A percentile compares a stretch with the other conserved stretches of the same genome.
Evolutionary conservation across 1,140 invertebrate species (phyloP).

Genomic region (Temnothorax curvispinosus): DNA sequence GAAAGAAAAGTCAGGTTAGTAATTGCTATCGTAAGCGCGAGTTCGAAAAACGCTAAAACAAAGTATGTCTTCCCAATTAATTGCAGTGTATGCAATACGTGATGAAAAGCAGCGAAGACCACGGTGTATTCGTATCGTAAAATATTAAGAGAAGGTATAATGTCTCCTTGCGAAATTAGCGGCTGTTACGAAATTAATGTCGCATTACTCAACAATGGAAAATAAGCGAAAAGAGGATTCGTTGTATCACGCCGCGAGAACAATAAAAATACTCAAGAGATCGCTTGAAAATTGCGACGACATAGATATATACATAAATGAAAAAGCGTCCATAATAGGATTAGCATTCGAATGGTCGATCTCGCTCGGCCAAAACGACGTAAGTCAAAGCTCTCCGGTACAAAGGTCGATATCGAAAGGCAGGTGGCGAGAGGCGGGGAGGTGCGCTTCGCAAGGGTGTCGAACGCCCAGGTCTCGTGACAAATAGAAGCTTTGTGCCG

Average conservation of each 20-base stretch:
- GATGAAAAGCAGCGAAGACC: not conserved
- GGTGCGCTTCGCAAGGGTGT: conserved; percentile 72
- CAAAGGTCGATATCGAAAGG: conserved; percentile 75
- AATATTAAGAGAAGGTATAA: not conserved
- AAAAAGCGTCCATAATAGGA: conserved; percentile 42
- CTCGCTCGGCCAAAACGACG: conserved; percentile 46
- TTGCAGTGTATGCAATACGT: not conserved
- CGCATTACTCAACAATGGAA: not conserved
- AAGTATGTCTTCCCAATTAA: not conserved
- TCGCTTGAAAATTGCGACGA: not conserved
- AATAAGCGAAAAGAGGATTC: not conserved
- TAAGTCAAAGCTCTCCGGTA: conserved; percentile 68
- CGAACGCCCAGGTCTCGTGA: conserved; percentile 80
- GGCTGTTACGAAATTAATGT: not conserved
- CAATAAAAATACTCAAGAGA: not conserved
- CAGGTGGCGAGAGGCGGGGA: conserved; percentile 53
- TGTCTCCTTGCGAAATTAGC: not conserved
- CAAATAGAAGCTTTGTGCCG: conserved; percentile 84
- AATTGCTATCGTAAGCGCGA: not conserved
- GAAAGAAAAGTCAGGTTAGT: conserved; percentile 8
- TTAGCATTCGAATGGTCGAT: conserved; percentile 54
- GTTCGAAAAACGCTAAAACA: not conserved
- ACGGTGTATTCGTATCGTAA: not conserved
- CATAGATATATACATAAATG: not conserved
- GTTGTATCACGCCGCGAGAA: not conserved